Percentiles rank a stretch among this genome's conserved stretches.
Evolutionary conservation across 1,140 invertebrate genomes (phyloP).

Genomic region (Drosophila melanogaster): DNA sequence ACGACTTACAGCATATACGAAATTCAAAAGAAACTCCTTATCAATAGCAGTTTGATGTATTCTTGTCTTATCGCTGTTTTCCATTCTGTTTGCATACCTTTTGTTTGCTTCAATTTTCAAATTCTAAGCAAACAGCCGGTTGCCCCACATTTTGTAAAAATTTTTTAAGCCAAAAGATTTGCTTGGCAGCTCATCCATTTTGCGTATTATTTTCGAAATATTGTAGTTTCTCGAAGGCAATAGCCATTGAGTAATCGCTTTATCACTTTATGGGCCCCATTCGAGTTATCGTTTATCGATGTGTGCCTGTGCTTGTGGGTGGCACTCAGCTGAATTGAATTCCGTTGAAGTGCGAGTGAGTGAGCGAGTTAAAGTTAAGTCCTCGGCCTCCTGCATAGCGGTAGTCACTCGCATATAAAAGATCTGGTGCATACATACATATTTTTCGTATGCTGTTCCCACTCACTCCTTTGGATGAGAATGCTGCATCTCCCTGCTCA

Average conservation of each 20-base stretch:
- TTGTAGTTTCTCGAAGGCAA: conserved; percentile 4
- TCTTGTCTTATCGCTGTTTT: conserved; percentile 45
- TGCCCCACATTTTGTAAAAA: conserved; percentile 40
- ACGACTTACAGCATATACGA: conserved; percentile 17
- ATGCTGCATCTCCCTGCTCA: conserved; percentile 1
- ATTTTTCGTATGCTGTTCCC: conserved; percentile 3
- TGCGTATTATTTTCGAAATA: conserved; percentile 18
- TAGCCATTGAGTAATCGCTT: conserved; percentile 39
- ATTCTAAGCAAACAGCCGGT: conserved; percentile 40
- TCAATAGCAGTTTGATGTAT: conserved; percentile 31
- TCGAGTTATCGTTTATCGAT: conserved; percentile 30
- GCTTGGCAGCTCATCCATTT: conserved; percentile 39
- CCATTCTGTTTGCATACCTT: conserved; percentile 20
- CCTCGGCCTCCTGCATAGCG: conserved; percentile 44
- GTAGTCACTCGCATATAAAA: neutral
- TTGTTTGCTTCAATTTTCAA: conserved; percentile 26
- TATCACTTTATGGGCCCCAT: conserved; percentile 32
- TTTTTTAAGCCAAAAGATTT: conserved; percentile 29
- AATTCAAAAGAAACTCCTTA: conserved; percentile 23
- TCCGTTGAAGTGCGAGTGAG: conserved; percentile 14
- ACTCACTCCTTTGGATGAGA: conserved; percentile 9
- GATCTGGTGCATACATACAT: neutral
- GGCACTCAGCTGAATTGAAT: conserved; percentile 12
- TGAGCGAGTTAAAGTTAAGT: conserved; percentile 31
- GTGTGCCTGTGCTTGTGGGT: conserved; percentile 2